These are phyloP conservation scores for Saguinus imperator DNA, from an alignment of 2,113 vertebrate genomes.

Conservation along the genomic window DNA sequence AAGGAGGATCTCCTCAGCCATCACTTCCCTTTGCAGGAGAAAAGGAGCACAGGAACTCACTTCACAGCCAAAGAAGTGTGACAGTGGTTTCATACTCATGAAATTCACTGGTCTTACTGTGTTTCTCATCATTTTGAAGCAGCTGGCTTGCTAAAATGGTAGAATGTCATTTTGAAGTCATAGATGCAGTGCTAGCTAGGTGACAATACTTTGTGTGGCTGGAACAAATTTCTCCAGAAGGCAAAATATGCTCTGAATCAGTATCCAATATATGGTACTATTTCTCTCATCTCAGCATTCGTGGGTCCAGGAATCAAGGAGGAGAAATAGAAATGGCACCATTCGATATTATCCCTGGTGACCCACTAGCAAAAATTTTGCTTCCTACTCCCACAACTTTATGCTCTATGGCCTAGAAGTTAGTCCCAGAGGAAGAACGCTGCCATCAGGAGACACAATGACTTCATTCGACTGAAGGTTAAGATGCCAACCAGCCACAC, in stretches of 20 bases:
- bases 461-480: not conserved
- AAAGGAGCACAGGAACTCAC: not conserved
- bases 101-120: not conserved
- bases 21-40: not conserved
- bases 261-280: not conserved
- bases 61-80: not conserved
- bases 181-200: not conserved
- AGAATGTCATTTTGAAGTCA: not conserved
- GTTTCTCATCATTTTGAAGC: not conserved
- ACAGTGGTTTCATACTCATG: not conserved
- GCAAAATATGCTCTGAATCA: not conserved
- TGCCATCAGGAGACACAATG: not conserved
- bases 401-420: not conserved
- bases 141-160: not conserved
- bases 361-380: not conserved
- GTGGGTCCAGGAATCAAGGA: not conserved
- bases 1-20: not conserved
- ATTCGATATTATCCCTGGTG: not conserved
- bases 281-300: not conserved
- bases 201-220: not conserved
- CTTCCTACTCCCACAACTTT: not conserved
- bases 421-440: not conserved
- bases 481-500: not conserved
- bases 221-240: not conserved
- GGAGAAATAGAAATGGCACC: not conserved